Conservation (phyloP, 2,888 invertebrate genomes). For the Thymelicus lineola region DNA sequence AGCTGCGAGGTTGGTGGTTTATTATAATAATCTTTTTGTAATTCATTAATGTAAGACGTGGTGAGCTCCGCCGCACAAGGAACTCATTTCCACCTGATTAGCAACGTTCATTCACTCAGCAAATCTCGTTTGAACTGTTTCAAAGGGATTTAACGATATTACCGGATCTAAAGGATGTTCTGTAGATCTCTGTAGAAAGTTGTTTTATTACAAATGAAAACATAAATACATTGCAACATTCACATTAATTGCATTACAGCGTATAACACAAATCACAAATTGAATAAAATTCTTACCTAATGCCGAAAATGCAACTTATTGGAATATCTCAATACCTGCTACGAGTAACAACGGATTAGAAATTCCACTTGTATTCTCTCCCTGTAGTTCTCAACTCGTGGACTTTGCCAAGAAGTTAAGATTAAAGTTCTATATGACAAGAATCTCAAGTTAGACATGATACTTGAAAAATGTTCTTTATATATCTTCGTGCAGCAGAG, state of each 20-base stretch:
- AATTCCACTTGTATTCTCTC: slow-evolving; percentile 24
- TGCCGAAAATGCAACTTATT: slow-evolving; percentile 12
- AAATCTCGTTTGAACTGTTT: slow-evolving; percentile 30
- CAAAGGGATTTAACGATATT: slow-evolving; percentile 11
- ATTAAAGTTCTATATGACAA: slow-evolving; percentile 34
- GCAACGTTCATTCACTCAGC: slow-evolving; percentile 29
- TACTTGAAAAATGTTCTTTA: slow-evolving; percentile 1
- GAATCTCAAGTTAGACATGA: slow-evolving; percentile 24
- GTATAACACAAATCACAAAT: neutral
- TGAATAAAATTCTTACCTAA: slow-evolving; percentile 27
- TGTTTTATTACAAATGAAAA: neutral
- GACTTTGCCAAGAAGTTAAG: slow-evolving; percentile 32
- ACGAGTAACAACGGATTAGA: slow-evolving; percentile 24
- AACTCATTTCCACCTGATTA: slow-evolving; percentile 34
- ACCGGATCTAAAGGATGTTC: neutral
- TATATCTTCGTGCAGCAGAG: neutral
- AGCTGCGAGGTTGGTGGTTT: no score
- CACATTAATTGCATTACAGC: no score
- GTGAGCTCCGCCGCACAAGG: slow-evolving; percentile 11
- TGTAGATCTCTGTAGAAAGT: neutral
- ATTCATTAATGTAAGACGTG: slow-evolving; percentile 21
- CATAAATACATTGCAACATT: neutral
- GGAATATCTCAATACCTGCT: slow-evolving; percentile 10
- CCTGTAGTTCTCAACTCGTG: slow-evolving; percentile 24
- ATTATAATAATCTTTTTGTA: slow-evolving; percentile 3